phyloP scores from a whole-genome alignment of 2,797 vertebrate species.

The Phoebastria nigripes region DNA sequence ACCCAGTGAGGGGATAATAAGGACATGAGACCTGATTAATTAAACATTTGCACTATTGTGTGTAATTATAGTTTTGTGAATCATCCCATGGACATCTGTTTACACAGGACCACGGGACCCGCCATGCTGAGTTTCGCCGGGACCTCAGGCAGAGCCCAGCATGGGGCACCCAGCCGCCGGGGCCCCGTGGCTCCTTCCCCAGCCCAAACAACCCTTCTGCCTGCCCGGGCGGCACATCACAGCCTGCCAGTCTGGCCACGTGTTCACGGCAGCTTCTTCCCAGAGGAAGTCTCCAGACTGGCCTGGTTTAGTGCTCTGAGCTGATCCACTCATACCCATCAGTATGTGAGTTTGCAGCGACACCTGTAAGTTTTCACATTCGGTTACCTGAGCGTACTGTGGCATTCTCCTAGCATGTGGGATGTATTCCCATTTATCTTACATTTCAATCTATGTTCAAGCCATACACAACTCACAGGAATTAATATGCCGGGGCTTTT shows the following conservation, averaged over 20 bases:
- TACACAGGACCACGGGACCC: slow-evolving; percentile 5
- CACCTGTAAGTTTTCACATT: background rate
- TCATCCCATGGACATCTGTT: slow-evolving; percentile 69
- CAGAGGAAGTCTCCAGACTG: background rate
- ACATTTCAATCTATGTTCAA: background rate
- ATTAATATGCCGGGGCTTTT: background rate
- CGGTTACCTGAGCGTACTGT: background rate
- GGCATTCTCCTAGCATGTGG: background rate
- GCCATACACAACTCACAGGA: background rate
- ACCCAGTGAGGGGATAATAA: slow-evolving; percentile 73
- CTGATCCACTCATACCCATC: background rate
- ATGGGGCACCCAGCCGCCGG: background rate
- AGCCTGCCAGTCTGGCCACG: background rate
- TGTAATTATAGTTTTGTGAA: slow-evolving; percentile 66
- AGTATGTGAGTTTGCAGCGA: fast-evolving
- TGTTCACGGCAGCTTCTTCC: background rate
- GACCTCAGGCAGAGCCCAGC: slow-evolving; percentile 11
- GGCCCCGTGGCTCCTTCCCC: fast-evolving
- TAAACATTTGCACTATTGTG: slow-evolving; percentile 75
- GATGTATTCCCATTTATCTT: background rate
- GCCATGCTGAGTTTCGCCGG: background rate
- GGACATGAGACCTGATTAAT: slow-evolving; percentile 76
- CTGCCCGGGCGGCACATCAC: background rate
- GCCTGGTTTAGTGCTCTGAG: background rate
- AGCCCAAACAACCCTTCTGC: background rate